Evolutionary conservation across 2,888 invertebrate species (phyloP).

Genomic region (Girardia tigrina): DNA sequence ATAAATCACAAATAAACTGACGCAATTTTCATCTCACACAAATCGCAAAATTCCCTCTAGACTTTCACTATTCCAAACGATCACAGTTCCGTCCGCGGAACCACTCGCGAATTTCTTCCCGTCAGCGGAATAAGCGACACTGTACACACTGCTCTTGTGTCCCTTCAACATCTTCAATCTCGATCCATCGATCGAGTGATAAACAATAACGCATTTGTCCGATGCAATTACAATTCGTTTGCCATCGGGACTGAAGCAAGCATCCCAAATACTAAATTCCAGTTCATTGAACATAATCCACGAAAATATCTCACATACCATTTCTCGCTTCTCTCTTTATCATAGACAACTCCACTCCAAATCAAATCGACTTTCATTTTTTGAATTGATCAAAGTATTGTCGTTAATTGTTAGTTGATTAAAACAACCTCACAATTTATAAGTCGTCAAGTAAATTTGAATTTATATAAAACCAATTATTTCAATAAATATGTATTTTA

Average conservation of each 20-base stretch:
- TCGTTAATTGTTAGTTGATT: neutral
- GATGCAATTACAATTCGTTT: slow-evolving; percentile 54
- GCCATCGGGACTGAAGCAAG: slow-evolving; percentile 90
- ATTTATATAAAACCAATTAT: no score
- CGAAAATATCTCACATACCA: slow-evolving; percentile 28
- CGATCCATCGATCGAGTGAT: slow-evolving; percentile 67
- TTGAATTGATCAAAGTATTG: neutral
- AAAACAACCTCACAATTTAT: neutral
- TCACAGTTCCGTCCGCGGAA: slow-evolving; percentile 87
- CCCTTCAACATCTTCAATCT: slow-evolving; percentile 77
- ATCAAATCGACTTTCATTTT: slow-evolving; percentile 37
- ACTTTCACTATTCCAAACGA: slow-evolving; percentile 79
- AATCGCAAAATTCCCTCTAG: slow-evolving; percentile 88
- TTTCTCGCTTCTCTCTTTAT: neutral
- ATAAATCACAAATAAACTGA: slow-evolving; percentile 3
- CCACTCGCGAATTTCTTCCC: slow-evolving; percentile 92
- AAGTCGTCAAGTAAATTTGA: neutral
- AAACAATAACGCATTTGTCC: slow-evolving; percentile 63
- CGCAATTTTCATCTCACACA: slow-evolving; percentile 58
- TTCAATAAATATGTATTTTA: no score
- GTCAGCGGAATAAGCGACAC: slow-evolving; percentile 77
- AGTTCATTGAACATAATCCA: slow-evolving; percentile 33
- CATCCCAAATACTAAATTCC: slow-evolving; percentile 67
- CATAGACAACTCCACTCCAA: slow-evolving; percentile 21
- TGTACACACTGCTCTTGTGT: slow-evolving; percentile 82